A percentile compares a stretch with the other conserved stretches of the same genome.
phyloP scores from a whole-genome alignment of 2,113 vertebrate species.

The Catharus bicknelli region DNA sequence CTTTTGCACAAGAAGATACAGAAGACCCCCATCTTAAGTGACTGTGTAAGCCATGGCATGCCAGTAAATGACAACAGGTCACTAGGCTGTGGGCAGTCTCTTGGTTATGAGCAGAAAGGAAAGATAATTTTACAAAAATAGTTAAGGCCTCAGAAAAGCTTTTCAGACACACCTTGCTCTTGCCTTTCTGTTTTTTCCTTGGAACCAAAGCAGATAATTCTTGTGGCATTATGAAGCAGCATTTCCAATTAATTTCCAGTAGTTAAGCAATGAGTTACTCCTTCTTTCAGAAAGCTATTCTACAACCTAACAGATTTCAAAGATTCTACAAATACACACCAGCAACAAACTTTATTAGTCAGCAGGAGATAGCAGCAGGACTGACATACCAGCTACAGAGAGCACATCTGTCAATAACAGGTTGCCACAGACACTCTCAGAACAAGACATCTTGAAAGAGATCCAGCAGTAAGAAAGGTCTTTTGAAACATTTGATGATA shows the following conservation, averaged over 20 bases:
- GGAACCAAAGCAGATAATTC: background rate
- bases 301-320: conserved; percentile 23
- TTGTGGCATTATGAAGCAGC: background rate
- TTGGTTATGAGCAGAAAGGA: background rate
- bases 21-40: background rate
- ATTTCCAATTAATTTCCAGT: conserved; percentile 6
- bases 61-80: background rate
- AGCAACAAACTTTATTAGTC: conserved; percentile 48
- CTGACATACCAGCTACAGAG: conserved; percentile 10
- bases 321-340: conserved; percentile 31
- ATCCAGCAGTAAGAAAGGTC: background rate
- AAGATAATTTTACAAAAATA: background rate
- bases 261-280: conserved; percentile 13
- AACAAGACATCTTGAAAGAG: conserved; percentile 21
- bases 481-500: background rate
- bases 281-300: background rate
- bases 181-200: background rate
- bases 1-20: background rate
- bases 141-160: background rate
- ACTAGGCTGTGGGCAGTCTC: background rate
- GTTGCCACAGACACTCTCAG: background rate
- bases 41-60: background rate
- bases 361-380: conserved; percentile 50
- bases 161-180: background rate
- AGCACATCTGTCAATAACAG: conserved; percentile 52